phyloP scores from a whole-genome alignment of 2,888 invertebrate genomes.

The Eurytoma adleriae region DNA sequence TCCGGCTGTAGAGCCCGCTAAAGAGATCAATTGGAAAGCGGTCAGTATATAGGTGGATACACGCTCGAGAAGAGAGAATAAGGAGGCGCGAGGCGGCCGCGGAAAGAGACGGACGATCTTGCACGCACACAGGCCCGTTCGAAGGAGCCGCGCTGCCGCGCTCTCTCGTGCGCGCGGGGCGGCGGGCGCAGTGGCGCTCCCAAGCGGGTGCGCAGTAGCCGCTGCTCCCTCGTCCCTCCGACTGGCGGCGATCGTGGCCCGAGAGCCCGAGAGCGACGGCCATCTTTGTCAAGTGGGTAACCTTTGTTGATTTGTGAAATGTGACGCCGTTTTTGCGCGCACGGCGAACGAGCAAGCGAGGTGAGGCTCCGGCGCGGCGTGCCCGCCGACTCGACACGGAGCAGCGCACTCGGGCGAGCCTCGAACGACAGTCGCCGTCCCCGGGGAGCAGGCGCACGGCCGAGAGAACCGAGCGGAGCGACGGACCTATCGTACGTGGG shows the following conservation, averaged over 20 bases:
- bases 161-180: not conserved
- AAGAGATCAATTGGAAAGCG: slow-evolving; percentile 33
- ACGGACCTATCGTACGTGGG: not conserved
- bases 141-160: not conserved
- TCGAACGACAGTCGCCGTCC: not conserved
- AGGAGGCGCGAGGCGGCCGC: not conserved
- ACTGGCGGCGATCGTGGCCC: not conserved
- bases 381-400: not conserved
- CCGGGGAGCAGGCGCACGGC: not conserved
- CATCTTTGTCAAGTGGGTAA: slow-evolving; percentile 76
- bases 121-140: slow-evolving; percentile 8
- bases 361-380: not conserved
- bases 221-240: not conserved
- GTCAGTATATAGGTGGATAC: not conserved
- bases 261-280: slow-evolving; percentile 61
- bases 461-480: not conserved
- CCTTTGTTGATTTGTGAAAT: slow-evolving; percentile 76
- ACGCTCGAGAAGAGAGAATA: not conserved
- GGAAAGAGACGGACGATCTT: not conserved
- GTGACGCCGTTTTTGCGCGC: slow-evolving; percentile 66
- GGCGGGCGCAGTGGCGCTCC: slow-evolving; percentile 58
- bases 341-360: too few relatives aligned
- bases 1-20: not conserved
- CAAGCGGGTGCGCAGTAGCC: slow-evolving; percentile 65
- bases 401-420: not conserved